phyloP scores from a whole-genome alignment of 2,888 invertebrate genomes.

The Adineta ricciae region DNA sequence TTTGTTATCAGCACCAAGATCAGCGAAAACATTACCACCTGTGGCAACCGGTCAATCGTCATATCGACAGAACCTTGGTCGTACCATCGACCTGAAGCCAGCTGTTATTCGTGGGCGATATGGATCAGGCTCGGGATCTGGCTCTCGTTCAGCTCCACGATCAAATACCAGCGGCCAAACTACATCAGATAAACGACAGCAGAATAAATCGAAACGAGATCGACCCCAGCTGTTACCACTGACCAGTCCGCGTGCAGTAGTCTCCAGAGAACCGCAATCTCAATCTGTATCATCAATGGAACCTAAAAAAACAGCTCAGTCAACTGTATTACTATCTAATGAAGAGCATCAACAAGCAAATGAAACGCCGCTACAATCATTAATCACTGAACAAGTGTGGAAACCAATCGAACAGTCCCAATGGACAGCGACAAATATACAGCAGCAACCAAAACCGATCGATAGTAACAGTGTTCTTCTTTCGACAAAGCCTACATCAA shows the following conservation, averaged over 20 bases:
- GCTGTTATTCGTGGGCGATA: background rate
- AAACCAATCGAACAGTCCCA: background rate
- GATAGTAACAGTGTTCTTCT: background rate
- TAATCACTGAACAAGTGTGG: background rate
- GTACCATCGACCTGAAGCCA: background rate
- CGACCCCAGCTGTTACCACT: background rate
- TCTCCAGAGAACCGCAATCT: background rate
- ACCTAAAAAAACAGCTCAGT: no score
- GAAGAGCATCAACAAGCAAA: background rate
- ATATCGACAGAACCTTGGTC: background rate
- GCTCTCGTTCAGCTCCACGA: background rate
- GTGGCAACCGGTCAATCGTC: background rate
- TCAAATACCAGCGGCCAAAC: background rate
- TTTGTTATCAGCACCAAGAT: background rate
- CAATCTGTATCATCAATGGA: background rate
- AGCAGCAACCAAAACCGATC: background rate
- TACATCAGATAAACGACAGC: background rate
- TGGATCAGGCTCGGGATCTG: background rate
- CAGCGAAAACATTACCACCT: background rate
- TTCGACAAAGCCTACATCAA: background rate
- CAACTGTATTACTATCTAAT: background rate
- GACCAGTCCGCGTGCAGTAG: background rate
- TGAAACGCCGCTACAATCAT: background rate
- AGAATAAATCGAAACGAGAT: background rate
- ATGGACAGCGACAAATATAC: background rate